A percentile compares a stretch with the other conserved stretches of the same genome.
Evolutionary conservation across 2,888 invertebrate genomes (phyloP).

Genomic region (Ophion slaviceki): DNA sequence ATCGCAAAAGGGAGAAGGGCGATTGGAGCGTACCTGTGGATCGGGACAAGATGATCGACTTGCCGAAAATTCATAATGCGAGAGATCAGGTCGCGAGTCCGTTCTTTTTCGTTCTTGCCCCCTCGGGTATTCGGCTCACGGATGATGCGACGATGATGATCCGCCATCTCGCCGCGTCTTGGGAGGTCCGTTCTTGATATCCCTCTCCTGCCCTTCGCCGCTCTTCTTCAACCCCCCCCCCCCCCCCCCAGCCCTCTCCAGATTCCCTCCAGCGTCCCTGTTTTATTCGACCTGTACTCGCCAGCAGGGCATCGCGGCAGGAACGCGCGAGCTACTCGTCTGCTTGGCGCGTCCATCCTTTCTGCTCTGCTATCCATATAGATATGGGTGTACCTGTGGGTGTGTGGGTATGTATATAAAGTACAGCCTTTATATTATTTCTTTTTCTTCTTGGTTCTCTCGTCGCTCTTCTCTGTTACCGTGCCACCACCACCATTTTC

Average conservation of each 20-base stretch:
- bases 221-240: slow-evolving; percentile 61
- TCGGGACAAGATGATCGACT: slow-evolving; percentile 67
- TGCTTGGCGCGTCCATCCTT: slow-evolving; percentile 65
- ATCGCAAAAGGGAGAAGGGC: slow-evolving; percentile 10
- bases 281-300: slow-evolving; percentile 74
- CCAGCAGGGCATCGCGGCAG: slow-evolving; percentile 39
- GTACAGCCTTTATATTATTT: slow-evolving; percentile 56
- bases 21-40: slow-evolving; percentile 4
- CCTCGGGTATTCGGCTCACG: slow-evolving; percentile 80
- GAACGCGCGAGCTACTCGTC: slow-evolving; percentile 51
- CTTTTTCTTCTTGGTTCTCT: slow-evolving; percentile 61
- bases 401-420: slow-evolving; percentile 12
- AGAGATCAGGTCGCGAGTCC: slow-evolving; percentile 45
- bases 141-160: slow-evolving; percentile 83
- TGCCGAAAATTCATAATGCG: slow-evolving; percentile 73
- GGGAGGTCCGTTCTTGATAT: slow-evolving; percentile 84
- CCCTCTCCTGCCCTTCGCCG: slow-evolving; percentile 72
- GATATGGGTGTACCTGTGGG: background rate
- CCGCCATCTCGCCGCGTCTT: slow-evolving; percentile 83
- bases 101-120: slow-evolving; percentile 51
- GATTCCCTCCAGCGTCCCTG: slow-evolving; percentile 73
- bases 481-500: slow-evolving; percentile 68
- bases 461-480: slow-evolving; percentile 67
- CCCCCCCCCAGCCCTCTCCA: slow-evolving; percentile 44
- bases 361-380: slow-evolving; percentile 55